Base-by-base conservation (phyloP, 37 sponge, comb jelly and placozoan genomes). In the Beroe forskalii region DNA sequence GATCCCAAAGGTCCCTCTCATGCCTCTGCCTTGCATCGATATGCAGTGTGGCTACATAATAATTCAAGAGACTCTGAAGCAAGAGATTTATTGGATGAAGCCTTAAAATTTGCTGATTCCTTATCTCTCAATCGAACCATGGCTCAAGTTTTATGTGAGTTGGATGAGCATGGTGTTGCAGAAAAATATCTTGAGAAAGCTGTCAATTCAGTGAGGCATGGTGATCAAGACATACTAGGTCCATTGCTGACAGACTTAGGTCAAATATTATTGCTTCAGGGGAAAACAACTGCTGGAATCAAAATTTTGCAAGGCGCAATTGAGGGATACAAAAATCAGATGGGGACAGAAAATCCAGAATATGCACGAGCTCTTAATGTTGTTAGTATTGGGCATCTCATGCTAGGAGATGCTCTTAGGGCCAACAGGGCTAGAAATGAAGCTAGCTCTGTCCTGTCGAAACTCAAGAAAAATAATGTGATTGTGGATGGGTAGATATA, bases 281-380 rank as follows among this genome's bases (percentile, higher is more conserved):
- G 86, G 20, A 41, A 44, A 17, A 80, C 86, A 6, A 38, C 86
- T 0, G 35, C 35, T 12, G 86, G 86, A 24, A 80, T 80, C 43
- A 80, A 80, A 37, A 33, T 33, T 27, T 48, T 80, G 30, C 86
- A 44, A 37, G 86, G 86, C 4, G 86, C 86, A n/a, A 80, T 80
- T 42, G 86, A 80, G 17, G 86, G 86, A 0, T 80, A 80, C 55
- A 80, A 80, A 43, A 80, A 80, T 43, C 44, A 44, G 55, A 37
- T 80, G 30, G 86, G 86, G 1, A 80, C 86, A 44, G 86, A 80
- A 80, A 43, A 80, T 80, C 86, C 86, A 20, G 86, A 80, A 25
- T 80, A 80, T 42, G 86, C 55, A 4, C 28, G 86, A 80, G 44
- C 86, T 80, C 86, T 80, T 6, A 80, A 80, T 80, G 86, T 80